These are phyloP conservation scores for Varanus komodoensis DNA, from an alignment of 2,113 vertebrate species.

Conservation along the genomic window DNA sequence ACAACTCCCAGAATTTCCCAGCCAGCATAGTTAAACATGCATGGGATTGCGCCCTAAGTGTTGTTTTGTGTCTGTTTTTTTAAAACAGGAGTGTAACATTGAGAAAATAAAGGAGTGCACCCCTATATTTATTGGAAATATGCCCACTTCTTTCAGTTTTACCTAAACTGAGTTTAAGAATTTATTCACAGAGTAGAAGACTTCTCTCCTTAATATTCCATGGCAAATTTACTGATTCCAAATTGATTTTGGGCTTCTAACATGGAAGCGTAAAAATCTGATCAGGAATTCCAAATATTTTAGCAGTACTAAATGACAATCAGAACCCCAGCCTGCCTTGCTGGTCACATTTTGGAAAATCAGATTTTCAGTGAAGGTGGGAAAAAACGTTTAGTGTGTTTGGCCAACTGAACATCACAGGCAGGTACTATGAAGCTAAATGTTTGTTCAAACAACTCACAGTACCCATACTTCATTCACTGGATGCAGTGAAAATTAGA, in stretches of 20 bases:
- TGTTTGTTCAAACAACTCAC: background rate
- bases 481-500: background rate
- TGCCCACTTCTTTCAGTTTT: no score
- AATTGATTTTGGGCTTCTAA: background rate
- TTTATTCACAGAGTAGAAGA: background rate
- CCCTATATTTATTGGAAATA: no score
- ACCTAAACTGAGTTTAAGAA: conserved; percentile 5
- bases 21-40: no score
- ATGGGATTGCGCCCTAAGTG: no score
- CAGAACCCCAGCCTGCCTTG: background rate
- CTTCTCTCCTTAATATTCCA: background rate
- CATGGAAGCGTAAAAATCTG: background rate
- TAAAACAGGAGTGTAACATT: no score
- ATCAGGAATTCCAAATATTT: background rate
- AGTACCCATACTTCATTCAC: background rate
- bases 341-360: background rate
- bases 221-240: background rate
- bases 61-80: no score
- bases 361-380: background rate
- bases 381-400: background rate
- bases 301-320: background rate
- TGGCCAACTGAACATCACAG: background rate
- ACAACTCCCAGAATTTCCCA: no score
- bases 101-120: no score
- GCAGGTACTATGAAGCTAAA: background rate